Evolutionary conservation across 2,113 vertebrate genomes (phyloP).

Genomic region (Toxotes jaculatrix): DNA sequence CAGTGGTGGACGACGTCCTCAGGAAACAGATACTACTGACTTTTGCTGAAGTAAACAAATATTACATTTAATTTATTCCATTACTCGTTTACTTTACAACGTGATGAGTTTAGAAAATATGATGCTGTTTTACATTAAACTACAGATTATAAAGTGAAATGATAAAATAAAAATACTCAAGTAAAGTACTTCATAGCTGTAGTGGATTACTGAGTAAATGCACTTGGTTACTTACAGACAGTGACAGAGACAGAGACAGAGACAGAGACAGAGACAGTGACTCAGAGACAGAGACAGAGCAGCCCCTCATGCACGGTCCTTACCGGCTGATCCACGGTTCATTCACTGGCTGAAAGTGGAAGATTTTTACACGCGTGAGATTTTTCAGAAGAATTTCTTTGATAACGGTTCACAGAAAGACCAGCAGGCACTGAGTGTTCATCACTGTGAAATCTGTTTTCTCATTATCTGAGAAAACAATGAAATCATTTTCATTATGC

Average conservation of each 20-base stretch:
- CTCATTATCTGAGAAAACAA: constrained; percentile 22
- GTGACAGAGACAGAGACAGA: neutral
- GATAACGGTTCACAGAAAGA: neutral
- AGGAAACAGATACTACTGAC: neutral
- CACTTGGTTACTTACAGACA: neutral
- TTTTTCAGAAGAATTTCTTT: too few species aligned
- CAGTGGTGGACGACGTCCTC: too few species aligned
- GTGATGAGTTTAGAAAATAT: neutral
- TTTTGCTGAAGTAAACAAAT: too few species aligned
- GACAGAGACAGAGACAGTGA: too few species aligned
- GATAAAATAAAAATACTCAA: neutral
- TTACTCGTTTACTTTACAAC: neutral
- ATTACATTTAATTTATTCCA: too few species aligned
- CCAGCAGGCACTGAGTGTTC: neutral
- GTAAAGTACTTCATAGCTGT: neutral
- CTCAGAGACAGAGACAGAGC: neutral
- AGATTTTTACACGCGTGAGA: neutral
- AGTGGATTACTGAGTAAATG: neutral
- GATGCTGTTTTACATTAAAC: neutral
- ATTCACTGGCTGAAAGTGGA: neutral
- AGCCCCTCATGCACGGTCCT: neutral
- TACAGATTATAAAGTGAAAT: neutral
- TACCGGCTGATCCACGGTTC: neutral
- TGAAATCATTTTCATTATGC: constrained; percentile 15
- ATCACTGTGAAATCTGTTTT: constrained; percentile 1